Evolutionary conservation across 2,113 vertebrate genomes (phyloP).

Genomic region (Xiphophorus maculatus): DNA sequence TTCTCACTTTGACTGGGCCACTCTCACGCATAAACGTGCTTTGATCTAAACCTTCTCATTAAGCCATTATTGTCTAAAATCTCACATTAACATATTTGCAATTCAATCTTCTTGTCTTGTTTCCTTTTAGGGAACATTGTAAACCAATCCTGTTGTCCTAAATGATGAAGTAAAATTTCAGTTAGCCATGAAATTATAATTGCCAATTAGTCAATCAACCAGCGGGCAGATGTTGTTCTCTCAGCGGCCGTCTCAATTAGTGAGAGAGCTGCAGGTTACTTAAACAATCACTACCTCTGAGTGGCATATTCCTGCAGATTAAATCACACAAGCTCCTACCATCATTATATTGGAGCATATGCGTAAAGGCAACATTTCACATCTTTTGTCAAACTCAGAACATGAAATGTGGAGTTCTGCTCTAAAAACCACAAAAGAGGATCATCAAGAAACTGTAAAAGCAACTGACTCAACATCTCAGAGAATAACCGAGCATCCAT

Average conservation of each 20-base stretch:
- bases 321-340: slow-evolving; percentile 21
- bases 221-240: slow-evolving; percentile 31
- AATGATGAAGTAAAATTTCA: slow-evolving; percentile 31
- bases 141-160: slow-evolving; percentile 17
- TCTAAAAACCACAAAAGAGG: not conserved
- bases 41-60: too few relatives aligned
- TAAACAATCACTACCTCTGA: slow-evolving; percentile 27
- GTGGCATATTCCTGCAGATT: slow-evolving; percentile 16
- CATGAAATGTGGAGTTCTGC: not conserved
- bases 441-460: slow-evolving; percentile 8
- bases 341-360: not conserved
- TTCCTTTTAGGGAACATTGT: not conserved
- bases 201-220: slow-evolving; percentile 63
- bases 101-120: not conserved
- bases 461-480: slow-evolving; percentile 37
- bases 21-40: too few relatives aligned
- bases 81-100: not conserved
- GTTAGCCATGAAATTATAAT: slow-evolving; percentile 68
- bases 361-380: slow-evolving; percentile 2
- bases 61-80: not conserved
- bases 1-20: too few relatives aligned
- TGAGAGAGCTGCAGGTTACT: slow-evolving; percentile 56
- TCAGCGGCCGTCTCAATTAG: slow-evolving; percentile 43
- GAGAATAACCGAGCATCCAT: slow-evolving; percentile 30
- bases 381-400: slow-evolving; percentile 6